phyloP scores from a whole-genome alignment of 2,113 vertebrate species.

The Prunella fulvescens region DNA sequence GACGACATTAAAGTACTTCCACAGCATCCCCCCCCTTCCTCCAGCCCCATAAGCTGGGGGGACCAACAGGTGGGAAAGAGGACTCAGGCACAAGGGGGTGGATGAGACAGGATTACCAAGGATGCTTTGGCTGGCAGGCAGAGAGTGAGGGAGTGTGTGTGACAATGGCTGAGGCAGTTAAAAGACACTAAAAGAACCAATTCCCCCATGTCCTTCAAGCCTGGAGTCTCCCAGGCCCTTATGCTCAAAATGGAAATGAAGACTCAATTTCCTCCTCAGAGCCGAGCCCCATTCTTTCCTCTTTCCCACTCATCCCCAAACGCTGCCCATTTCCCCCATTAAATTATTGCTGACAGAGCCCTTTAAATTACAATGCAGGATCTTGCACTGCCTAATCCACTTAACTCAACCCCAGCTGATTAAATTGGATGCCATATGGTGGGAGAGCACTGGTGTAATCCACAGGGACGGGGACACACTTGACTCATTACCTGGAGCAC shows the following conservation, averaged over 20 bases:
- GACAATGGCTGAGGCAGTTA: not conserved
- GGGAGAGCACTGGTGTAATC: constrained; percentile 42
- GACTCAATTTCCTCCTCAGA: not conserved
- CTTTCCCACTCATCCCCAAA: constrained; percentile 18
- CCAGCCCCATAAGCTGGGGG: not conserved
- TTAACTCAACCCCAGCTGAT: constrained; percentile 68
- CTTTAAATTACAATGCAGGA: constrained; percentile 56
- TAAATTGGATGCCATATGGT: constrained; percentile 71
- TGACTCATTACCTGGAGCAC: constrained; percentile 30
- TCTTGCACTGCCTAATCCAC: constrained; percentile 60
- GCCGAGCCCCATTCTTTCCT: not conserved
- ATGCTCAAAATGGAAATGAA: not conserved
- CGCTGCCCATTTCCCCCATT: constrained; percentile 4
- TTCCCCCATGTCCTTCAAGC: not conserved
- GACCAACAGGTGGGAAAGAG: constrained; percentile 17
- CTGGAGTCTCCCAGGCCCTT: not conserved
- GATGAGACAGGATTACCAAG: not conserved
- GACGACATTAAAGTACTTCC: not conserved
- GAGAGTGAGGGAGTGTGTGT: not conserved
- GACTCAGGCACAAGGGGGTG: not conserved
- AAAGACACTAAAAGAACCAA: not conserved
- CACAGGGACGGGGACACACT: not conserved
- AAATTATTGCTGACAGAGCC: constrained; percentile 54
- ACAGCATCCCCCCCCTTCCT: not conserved
- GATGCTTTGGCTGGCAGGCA: not conserved